Evolutionary conservation across 2,113 vertebrate genomes (phyloP), one percentile per base, ranked within the genome.

Genomic region (Albula glossodonta): DNA sequence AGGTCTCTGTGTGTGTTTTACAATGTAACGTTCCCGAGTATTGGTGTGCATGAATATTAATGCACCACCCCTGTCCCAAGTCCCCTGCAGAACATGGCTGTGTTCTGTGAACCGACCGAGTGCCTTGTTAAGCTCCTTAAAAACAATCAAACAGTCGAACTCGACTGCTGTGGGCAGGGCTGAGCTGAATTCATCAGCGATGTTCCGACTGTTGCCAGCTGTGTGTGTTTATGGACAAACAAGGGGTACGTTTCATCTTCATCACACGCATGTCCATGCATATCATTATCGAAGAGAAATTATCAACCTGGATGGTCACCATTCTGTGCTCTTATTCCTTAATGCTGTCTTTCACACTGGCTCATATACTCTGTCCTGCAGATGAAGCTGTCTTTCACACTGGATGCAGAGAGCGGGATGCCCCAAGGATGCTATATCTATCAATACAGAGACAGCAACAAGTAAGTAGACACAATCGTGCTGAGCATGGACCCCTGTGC

Each of bases 361-460:
- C 63, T 41, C 31, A 41, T 41, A 41, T 5, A 51, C 77, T 66
- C 49, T 90, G 80, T 86, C 7, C 90, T 92, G 63, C 88, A 96
- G 95, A 1, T 95, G 78, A 99, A 99, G 92, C 94, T 99, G 63
- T 95, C 97, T 0, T 99, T 99, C 92, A 97, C 96, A 6, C 94
- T 99, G 94, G 96, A 99, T 93, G 95, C 94, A 22, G 97, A 97
- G 89, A 97, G 95, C 1, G 97, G 97, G 90, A 96, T 99, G 96
- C 98, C 98, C 87, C 98, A 99, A 93, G 97, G 98, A 90, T 99
- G 98, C 90, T 97, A 97, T 22, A 74, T 99, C 91, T 99, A 99
- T 86, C 93, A 98, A 89, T 99, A 99, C 94, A 96, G 93, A 83
- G 98, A 99, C 95, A 99, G 98, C 93, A 99, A 99, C 96, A 99